These are phyloP conservation scores for Vireo altiloquus DNA, from an alignment of 2,113 vertebrate genomes.

Conservation along the genomic window DNA sequence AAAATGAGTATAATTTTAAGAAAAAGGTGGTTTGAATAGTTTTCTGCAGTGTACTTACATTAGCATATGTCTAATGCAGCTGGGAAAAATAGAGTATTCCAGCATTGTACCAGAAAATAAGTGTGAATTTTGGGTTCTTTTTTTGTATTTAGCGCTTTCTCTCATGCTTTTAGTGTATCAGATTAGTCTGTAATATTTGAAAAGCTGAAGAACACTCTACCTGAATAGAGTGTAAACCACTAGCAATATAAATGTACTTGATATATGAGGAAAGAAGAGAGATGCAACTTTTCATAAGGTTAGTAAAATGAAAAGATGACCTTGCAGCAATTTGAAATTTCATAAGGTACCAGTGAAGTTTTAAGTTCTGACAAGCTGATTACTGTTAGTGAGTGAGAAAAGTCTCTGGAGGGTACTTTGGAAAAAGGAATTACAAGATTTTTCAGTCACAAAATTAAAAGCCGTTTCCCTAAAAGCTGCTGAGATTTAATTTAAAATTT, in stretches of 20 bases:
- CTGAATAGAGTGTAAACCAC: background rate
- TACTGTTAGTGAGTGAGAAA: background rate
- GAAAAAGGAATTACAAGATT: background rate
- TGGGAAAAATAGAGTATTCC: background rate
- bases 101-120: background rate
- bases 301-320: background rate
- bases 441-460: background rate
- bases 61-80: background rate
- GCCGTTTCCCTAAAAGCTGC: background rate
- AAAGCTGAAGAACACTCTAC: background rate
- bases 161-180: background rate
- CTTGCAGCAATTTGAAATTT: background rate
- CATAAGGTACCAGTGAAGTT: background rate
- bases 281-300: background rate
- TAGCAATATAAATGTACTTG: background rate
- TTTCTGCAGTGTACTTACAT: background rate
- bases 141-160: background rate
- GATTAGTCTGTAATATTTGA: background rate
- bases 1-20: background rate
- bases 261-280: background rate
- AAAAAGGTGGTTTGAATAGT: background rate
- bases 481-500: constrained; percentile 5
- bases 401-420: background rate
- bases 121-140: background rate
- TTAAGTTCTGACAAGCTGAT: background rate